Base-by-base conservation (phyloP, 2,113 vertebrate species). In the Melierax canorus region DNA sequence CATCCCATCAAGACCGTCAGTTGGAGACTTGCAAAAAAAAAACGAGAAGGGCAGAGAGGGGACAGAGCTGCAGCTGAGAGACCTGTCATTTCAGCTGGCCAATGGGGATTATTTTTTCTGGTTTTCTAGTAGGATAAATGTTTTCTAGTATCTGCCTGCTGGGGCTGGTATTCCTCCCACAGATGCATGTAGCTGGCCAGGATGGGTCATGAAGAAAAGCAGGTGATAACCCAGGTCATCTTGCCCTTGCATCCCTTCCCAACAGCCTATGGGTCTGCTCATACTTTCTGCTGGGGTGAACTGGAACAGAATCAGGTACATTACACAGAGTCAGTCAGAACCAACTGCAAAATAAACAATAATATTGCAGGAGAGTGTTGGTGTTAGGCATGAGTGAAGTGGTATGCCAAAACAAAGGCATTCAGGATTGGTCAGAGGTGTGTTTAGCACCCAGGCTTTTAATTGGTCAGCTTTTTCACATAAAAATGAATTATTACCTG, bases 401-500 rank as follows among this genome's bases (percentile, higher is more conserved):
- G 68, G 39, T 19, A 11, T 27, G 59, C 66, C 76, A 72, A 92
- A 97, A 69, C 56, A 92, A 93, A 92, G 26, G 9, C 26, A 45
- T 82, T 60, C n/a, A 50, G 84, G 68, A 58, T 60, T 72, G 71
- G 83, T 55, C 3, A 3, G 72, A 80, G 89, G 81, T 86, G 58
- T 72, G 27, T 76, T 91, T 76, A 94, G 60, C 66, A 48, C 41
- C 15, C 19, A 0, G 20, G 20, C 8, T 90, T 94, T 94, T 92
- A 93, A 96, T 88, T 96, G 96, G 96, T 96, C 76, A 15, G 69
- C 45, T 90, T 93, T 89, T 41, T 43, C 75, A 56, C 48, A 72
- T 97, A 95, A 97, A 97, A 95, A 91, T 97, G 93, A 97, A 69
- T 94, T 46, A 97, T 60, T 63, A 30, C 48, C 4, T 1, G 29